Percentiles rank a stretch among this genome's conserved stretches.
Evolutionary conservation across 2,888 invertebrate genomes (phyloP).

Genomic region (Bombylius major): DNA sequence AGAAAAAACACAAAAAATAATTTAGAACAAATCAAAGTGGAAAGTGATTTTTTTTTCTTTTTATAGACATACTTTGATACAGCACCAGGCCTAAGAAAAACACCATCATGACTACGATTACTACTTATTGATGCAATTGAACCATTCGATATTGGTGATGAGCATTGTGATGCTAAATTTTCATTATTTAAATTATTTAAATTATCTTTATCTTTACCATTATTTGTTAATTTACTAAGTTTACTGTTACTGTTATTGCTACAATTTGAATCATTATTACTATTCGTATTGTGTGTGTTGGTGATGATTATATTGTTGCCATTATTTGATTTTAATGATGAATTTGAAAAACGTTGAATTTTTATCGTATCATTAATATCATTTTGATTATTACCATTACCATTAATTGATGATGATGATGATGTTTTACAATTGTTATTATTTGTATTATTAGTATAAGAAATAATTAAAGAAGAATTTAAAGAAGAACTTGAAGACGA

Average conservation of each 20-base stretch:
- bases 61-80: conserved; percentile 39
- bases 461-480: background rate
- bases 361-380: conserved; percentile 2
- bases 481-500: background rate
- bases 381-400: background rate
- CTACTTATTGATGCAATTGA: conserved; percentile 13
- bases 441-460: background rate
- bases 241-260: conserved; percentile 2
- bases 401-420: too few species aligned
- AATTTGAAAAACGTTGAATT: background rate
- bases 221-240: background rate
- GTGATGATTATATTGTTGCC: conserved; percentile 6
- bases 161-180: conserved; percentile 16
- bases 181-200: conserved; percentile 10
- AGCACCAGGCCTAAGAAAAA: conserved; percentile 56
- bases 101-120: conserved; percentile 49
- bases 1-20: background rate
- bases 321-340: conserved; percentile 2
- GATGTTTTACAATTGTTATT: background rate
- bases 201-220: conserved; percentile 2
- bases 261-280: background rate
- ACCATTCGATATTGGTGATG: conserved; percentile 21
- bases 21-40: too few species aligned
- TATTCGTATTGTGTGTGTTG: background rate
- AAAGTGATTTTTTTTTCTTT: too few species aligned